Evolutionary conservation across 2,113 vertebrate genomes (phyloP), one percentile per base, ranked within the genome.

Genomic region (Trogon surrucura): DNA sequence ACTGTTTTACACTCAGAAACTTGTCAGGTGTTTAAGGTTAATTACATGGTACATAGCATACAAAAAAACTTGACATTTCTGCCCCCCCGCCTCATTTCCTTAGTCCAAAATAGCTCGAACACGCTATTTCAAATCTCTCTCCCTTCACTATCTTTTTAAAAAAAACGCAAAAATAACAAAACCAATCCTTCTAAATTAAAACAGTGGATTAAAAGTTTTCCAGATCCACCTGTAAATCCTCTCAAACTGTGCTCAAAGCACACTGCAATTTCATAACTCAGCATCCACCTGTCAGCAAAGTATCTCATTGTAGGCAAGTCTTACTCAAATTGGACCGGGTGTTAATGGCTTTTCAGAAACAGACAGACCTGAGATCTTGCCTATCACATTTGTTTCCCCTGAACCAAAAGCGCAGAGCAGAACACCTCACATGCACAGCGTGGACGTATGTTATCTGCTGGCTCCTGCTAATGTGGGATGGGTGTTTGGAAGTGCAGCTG

Each of bases 361-460:
- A 66, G 57, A 30, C 10, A 66, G 48, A 11, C 80, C 18, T 51
- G 57, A 56, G 41, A 11, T 72, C 67, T 48, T 80, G 32, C 53
- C 64, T 45, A 19, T n/a, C 58, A 27, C 0, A 3, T 20, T 56
- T 71, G 17, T 60, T 57, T 67, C 13, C 27, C 11, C 69, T 23
- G 11, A 50, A 26, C 6, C 17, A 25, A 22, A 38, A 34, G 4
- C 27, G 12, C 48, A 64, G 45, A 10, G 41, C 58, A 89, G 51
- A 26, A 93, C 45, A 32, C 18, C 58, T 89, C 45, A 57, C 0
- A 0, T 18, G 12, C 16, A 38, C 16, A 51, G 13, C 0, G 0
- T 4, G 20, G 23, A 8, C 0, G 0, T 22, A 2, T 0, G 2
- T 9, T 60, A 14, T 22, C 57, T 78, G 23, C n/a, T 71, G 61